Evolutionary conservation across 1,140 invertebrate species (phyloP).

Genomic region (Anoplolepis gracilipes): DNA sequence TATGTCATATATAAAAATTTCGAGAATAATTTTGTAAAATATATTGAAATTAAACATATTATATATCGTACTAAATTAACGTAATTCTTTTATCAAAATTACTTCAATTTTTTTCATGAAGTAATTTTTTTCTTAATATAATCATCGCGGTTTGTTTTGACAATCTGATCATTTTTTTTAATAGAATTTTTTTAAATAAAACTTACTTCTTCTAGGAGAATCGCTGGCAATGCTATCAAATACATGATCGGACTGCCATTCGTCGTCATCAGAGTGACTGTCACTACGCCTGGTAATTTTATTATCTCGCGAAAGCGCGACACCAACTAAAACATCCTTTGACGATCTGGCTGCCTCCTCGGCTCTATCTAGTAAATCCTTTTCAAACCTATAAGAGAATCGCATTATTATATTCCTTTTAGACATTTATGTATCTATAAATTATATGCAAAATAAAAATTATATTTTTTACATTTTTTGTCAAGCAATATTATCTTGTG

Average conservation of each 20-base stretch:
- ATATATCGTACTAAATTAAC: not conserved
- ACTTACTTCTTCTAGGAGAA: constrained; percentile 64
- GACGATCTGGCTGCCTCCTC: constrained; percentile 75
- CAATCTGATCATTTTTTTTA: not conserved
- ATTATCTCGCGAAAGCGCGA: constrained; percentile 52
- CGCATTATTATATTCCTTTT: not conserved
- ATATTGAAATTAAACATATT: not conserved
- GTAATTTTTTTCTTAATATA: no score
- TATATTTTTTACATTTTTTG: not conserved
- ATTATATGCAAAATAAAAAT: not conserved
- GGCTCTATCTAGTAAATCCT: constrained; percentile 78
- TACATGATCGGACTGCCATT: constrained; percentile 69
- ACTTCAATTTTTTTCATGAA: not conserved
- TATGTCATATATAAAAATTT: no score
- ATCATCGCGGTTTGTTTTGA: not conserved
- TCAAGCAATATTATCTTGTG: not conserved
- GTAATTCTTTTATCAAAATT: not conserved
- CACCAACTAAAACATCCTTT: constrained; percentile 70
- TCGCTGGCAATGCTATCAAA: constrained; percentile 65
- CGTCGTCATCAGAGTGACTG: constrained; percentile 67
- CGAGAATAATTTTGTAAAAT: not conserved
- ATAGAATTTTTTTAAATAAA: not conserved
- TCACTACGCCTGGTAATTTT: constrained; percentile 62
- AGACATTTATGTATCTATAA: not conserved
- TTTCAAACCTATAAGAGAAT: constrained; percentile 76